Evolutionary conservation across 1,140 invertebrate genomes (phyloP), one percentile per base, ranked within the genome.

Genomic region (Monochamus saltuarius): DNA sequence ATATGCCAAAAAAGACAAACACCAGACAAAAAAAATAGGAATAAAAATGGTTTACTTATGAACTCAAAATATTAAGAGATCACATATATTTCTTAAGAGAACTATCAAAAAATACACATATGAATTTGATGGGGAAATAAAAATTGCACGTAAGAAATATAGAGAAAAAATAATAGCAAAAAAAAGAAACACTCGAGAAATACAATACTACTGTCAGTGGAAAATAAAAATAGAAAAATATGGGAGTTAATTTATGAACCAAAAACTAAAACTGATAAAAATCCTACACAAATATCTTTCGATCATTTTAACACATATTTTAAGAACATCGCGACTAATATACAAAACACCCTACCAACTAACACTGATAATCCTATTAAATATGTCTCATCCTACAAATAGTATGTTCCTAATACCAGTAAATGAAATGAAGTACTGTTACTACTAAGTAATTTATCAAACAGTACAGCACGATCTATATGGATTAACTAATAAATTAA

Each of bases 401-500:
- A 34, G 19, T n/a, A 14, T 50, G 14, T 50, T 50, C 2, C 34
- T 36, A 11, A n/a, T 22, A n/a, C 29, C 34, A 34, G 1, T 13
- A 11, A 35, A 0, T 6, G 19, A 19, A 19, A 3, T 34, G 47
- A 50, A 50, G 47, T 50, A 19, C 17, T 43, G n/a, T 16, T 36
- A 7, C 47, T 57, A 0, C 13, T 58, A n/a, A 47, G 40, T 19
- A 39, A n/a, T 40, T 19, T 57, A n/a, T 29, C 17, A 3, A 49
- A 40, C 43, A 58, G 56, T 35, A 38, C 55, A 22, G 43, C 43
- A 13, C 11, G 36, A 50, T 40, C 13, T 57, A n/a, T 58, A 45
- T 29, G 45, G 45, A 38, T 35, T 58, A 22, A 58, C 36, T 17
- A 50, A 58, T 17, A 58, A 58, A 58, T n/a, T 58, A 13, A 13